These are phyloP conservation scores for Graptemys geographica DNA, from an alignment of 2,797 vertebrate genomes.

Conservation along the genomic window DNA sequence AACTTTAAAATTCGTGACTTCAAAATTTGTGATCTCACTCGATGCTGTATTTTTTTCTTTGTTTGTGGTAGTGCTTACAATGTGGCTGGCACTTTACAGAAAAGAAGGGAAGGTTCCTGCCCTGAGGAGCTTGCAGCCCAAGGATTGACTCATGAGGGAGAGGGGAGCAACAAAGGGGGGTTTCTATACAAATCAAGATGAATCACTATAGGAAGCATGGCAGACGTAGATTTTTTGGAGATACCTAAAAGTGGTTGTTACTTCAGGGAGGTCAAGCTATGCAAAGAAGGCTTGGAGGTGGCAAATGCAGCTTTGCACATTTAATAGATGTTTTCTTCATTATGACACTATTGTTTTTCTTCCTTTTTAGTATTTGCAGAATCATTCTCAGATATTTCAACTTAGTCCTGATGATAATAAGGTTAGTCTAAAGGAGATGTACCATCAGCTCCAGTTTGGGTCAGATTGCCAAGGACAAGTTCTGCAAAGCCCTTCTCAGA, in stretches of 20 bases:
- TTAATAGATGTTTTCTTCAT: neutral
- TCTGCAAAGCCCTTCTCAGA: slow-evolving; percentile 10
- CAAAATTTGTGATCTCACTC: neutral
- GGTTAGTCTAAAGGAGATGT: slow-evolving; percentile 83
- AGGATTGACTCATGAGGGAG: neutral
- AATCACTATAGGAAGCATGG: neutral
- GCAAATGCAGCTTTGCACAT: neutral
- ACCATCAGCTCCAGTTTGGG: slow-evolving; percentile 24
- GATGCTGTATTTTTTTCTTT: neutral
- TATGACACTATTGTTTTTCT: neutral
- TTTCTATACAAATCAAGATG: neutral
- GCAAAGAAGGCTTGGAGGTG: neutral
- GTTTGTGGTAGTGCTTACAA: neutral
- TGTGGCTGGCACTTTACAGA: neutral
- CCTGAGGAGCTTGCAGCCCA: neutral
- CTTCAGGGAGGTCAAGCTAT: neutral
- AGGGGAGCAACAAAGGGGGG: neutral
- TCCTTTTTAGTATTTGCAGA: slow-evolving; percentile 89
- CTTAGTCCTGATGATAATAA: slow-evolving; percentile 85
- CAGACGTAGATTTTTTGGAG: neutral
- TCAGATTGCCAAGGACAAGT: slow-evolving; percentile 50
- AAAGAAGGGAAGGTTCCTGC: neutral
- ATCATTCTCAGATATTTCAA: slow-evolving; percentile 88
- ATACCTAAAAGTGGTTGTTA: neutral
- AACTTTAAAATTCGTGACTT: neutral